Base-by-base conservation (phyloP, 2,113 vertebrate genomes). In the Phycodurus eques region DNA sequence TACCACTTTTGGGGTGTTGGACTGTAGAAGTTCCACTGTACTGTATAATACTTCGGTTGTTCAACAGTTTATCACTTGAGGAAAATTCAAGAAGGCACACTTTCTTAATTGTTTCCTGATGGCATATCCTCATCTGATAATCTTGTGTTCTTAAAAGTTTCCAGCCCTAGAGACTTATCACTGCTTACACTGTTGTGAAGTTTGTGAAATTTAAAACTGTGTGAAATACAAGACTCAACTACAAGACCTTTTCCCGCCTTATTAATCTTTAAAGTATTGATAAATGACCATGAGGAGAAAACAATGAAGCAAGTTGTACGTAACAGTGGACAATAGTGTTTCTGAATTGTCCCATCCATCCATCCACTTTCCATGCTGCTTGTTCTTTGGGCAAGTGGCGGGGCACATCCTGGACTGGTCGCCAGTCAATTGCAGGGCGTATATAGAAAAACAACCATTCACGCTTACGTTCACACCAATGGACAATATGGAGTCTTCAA, bases 121-220 rank as follows among this genome's bases (percentile, higher is more conserved):
- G 27, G 27, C 35, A 49, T 51, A 51, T 63, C 56, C 67, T 61
- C 39, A 70, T 80, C 33, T 67, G 22, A 74, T 57, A 64, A 67
- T 0, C 5, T 63, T 2, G 17, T 43, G 61, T 20, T 62, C 2
- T 2, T 42, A 9, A 74, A 79, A 75, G 14, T 15, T 72, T 54
- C 72, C 15, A 7, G 67, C 53, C 43, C 35, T 27, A 35, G 31
- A 63, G 42, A 69, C 46, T 63, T 44, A 43, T 75, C 8, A 33
- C 68, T 66, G 70, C 70, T 76, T 79, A 76, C 22, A 15, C 22
- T 56, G 70, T 47, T 51, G n/a, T 76, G 12, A 75, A 81, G 67
- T 54, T 51, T 73, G 57, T 9, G 0, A 72, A 15, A 4, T 49
- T 15, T 49, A 49, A 74, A 67, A 43, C 14, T 2, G 31, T 42